Base-by-base conservation (phyloP, 2,797 vertebrate genomes). In the Otus scops region DNA sequence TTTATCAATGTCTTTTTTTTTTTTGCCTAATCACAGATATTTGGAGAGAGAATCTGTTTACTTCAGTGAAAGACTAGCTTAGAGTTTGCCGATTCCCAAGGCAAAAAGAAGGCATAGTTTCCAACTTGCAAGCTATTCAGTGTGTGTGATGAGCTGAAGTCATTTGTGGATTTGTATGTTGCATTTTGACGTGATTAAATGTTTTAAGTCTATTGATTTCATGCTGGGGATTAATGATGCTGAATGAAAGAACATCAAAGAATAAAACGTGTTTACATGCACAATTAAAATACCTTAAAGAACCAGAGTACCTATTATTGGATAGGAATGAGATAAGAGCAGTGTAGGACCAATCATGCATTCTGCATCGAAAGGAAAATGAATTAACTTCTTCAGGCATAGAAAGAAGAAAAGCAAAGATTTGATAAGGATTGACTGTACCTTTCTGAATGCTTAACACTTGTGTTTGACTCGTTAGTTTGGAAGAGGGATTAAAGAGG, bases 151-250 rank as follows among this genome's bases (percentile, higher is more conserved):
- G 86, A 95, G 91, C 91, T 88, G 50, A 95, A 96, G 90, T 96
- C n/a, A 91, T 95, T 93, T 94, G 92, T 96, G 87, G 91, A 89
- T 95, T 96, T 93, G 48, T 92, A 45, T 82, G 67, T 95, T 97
- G 83, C 63, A 7, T 97, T 97, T 97, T 94, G 89, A 88, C 38
- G 1, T 95, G 95, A 97, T 97, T 97, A 97, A 97, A 88, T 92
- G 75, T 95, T 96, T 92, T 96, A 97, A 97, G 93, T 95, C 90
- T 97, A 93, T 96, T 96, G 97, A 97, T 97, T 97, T 96, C 94
- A 92, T 93, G 97, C 94, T 92, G 93, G 53, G 95, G 92, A 97
- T 97, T 96, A 97, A 97, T 96, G 96, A 95, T 93, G 92, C 95
- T 95, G 91, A 95, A 95, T 96, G 93, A 96, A 95, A 86, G 71